Evolutionary conservation across 2,797 vertebrate species (phyloP).

Genomic region (Gallirallus australis): DNA sequence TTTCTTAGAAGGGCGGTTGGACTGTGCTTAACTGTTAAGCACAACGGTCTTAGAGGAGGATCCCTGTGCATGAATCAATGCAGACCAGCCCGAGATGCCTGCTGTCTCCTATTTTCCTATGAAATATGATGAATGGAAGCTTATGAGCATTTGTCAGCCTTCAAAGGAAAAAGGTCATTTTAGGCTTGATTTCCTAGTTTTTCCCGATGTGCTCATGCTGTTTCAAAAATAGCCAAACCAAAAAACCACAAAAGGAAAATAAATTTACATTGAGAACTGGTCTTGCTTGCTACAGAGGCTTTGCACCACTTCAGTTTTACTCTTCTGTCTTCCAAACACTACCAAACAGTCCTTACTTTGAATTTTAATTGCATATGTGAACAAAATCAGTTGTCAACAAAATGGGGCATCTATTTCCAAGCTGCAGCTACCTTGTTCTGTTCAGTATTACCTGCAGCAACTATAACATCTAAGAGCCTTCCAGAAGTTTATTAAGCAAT

Average conservation of each 20-base stretch:
- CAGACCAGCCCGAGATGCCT: neutral
- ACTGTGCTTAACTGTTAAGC: neutral
- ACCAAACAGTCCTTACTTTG: neutral
- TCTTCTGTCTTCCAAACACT: neutral
- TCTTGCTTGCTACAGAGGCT: neutral
- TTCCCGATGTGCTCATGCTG: neutral
- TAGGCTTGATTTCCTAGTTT: neutral
- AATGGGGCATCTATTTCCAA: neutral
- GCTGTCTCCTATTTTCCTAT: constrained; percentile 11
- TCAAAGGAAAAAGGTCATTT: neutral
- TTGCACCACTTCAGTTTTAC: neutral
- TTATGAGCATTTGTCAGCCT: neutral
- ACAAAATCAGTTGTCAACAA: neutral
- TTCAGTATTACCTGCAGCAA: neutral
- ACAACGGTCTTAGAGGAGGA: neutral
- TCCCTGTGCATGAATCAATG: neutral
- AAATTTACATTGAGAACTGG: neutral
- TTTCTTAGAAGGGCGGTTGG: neutral
- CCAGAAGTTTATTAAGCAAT: neutral
- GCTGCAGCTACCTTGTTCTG: neutral
- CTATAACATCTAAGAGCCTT: neutral
- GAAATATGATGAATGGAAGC: neutral
- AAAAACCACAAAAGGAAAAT: neutral
- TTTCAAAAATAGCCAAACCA: neutral
- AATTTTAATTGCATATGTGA: neutral